Percentiles rank a stretch among this genome's conserved stretches.
Conservation (phyloP, 2,113 vertebrate species). For the mouse (Mus musculus) region GRCm39 chr8:10575501-10576000, state of each 20-base stretch:
- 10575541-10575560: constrained; percentile 22
- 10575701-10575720: constrained; percentile 7
- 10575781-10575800: constrained; percentile 54
- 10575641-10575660: background rate
- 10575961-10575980: background rate
- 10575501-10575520: constrained; percentile 7
- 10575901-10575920: constrained; percentile 5
- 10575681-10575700: background rate
- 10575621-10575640: background rate
- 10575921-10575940: background rate
- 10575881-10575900: constrained; percentile 38
- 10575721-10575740: constrained; percentile 54
- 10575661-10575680: background rate
- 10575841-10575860: constrained; percentile 70
- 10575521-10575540: background rate
- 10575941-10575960: background rate
- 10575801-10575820: constrained; percentile 56
- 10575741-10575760: constrained; percentile 35
- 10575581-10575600: background rate
- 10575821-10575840: constrained; percentile 57
- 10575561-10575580: constrained; percentile 61
- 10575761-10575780: constrained; percentile 29
- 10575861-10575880: constrained; percentile 74
- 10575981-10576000: background rate
- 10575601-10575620: background rate